Evolutionary conservation across 2,797 vertebrate species (phyloP), one percentile per base, ranked within the genome.

Genomic region (Lateolabrax maculatus): DNA sequence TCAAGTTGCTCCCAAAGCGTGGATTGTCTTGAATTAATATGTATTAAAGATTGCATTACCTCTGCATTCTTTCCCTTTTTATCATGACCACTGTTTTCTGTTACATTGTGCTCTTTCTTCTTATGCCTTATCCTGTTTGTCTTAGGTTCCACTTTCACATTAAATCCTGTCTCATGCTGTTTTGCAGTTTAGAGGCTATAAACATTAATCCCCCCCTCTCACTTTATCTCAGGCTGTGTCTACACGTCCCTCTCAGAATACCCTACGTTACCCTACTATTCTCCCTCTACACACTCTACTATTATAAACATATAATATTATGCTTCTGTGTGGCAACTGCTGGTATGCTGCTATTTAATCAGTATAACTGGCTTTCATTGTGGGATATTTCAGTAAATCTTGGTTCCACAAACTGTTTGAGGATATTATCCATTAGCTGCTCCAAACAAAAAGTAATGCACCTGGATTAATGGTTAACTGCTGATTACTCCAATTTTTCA

Each of bases 121-220:
- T n/a, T 25, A 13, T 63, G 31, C 31, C 36, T 49, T 41, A 51
- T 73, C 29, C 23, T 66, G 39, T 60, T 60, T 75, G n/a, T 57
- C 39, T 60, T 68, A 60, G 39, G 55, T 75, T 82, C 68, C 62
- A 81, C 89, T 85, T 88, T 90, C 71, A 62, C 68, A 74, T 37
- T 74, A 74, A 83, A 82, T 77, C 64, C 34, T n/a, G 64, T 71
- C 64, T 79, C 77, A 56, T 70, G 60, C 85, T 90, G 67, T 53
- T 87, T 77, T 68, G 39, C 66, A 79, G 74, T 60, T 64, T 31
- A 61, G 58, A 63, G 43, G 43, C 49, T 66, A 10, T 78, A 52
- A 76, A 66, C 49, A 72, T 76, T 55, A 89, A 73, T 49, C 60
- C 60, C 31, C n/a, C 46, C 53, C 34, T 58, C 77, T 67, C 29